phyloP scores from a whole-genome alignment of 1,140 invertebrate species.

The Drosophila asahinai region DNA sequence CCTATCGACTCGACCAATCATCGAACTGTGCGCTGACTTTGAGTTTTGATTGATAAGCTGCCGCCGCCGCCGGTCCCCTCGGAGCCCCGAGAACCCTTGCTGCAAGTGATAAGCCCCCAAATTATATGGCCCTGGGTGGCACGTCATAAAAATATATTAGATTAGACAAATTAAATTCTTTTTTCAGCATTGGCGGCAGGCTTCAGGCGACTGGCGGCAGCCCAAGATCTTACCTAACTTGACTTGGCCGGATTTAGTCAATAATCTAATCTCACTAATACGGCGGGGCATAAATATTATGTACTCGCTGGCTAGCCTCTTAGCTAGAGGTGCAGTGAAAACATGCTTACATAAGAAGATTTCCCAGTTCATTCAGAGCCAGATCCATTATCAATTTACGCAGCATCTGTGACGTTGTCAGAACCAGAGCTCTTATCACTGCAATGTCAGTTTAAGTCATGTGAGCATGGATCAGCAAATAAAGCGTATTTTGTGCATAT shows the following conservation, averaged over 20 bases:
- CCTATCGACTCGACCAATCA: conserved; percentile 46
- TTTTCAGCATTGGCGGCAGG: conserved; percentile 17
- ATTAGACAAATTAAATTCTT: conserved; percentile 58
- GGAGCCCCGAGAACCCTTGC: conserved; percentile 31
- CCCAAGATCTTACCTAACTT: conserved; percentile 41
- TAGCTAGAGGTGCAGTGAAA: conserved; percentile 23
- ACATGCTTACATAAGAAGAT: conserved; percentile 18
- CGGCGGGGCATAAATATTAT: conserved; percentile 25
- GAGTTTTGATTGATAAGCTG: conserved; percentile 66
- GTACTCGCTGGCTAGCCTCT: neutral
- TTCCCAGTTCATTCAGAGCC: conserved; percentile 8
- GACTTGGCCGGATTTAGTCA: conserved; percentile 29
- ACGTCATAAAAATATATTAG: conserved; percentile 60
- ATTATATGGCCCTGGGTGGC: conserved; percentile 40
- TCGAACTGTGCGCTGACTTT: conserved; percentile 36
- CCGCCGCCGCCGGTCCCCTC: neutral
- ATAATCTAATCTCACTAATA: conserved; percentile 36
- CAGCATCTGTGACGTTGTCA: conserved; percentile 26
- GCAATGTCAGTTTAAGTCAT: conserved; percentile 18
- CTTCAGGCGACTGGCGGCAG: neutral
- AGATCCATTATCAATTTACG: conserved; percentile 19
- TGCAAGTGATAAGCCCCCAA: conserved; percentile 52
- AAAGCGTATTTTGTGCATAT: conserved; percentile 8
- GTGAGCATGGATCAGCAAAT: conserved; percentile 27
- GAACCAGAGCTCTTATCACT: conserved; percentile 15